Evolutionary conservation across 2,113 vertebrate genomes (phyloP).

Genomic region (Lophochroa leadbeateri): DNA sequence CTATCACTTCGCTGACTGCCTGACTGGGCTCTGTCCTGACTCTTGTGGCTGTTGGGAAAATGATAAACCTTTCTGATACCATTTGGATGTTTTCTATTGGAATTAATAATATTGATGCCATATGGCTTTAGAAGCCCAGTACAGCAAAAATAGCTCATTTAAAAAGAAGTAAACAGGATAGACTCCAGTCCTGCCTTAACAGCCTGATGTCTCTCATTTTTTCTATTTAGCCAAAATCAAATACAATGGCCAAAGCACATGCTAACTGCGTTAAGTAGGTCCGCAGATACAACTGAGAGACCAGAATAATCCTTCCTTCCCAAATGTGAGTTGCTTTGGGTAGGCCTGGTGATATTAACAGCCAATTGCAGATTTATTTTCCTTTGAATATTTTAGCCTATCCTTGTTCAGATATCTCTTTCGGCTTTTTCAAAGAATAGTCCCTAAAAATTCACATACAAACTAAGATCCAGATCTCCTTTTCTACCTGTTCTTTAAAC

Average conservation of each 20-base stretch:
- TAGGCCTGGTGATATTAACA: not conserved
- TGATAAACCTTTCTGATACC: not conserved
- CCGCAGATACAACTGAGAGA: not conserved
- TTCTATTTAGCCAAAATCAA: not conserved
- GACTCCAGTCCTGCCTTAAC: not conserved
- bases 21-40: not conserved
- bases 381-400: not conserved
- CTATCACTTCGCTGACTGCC: not conserved
- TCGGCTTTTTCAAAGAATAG: not conserved
- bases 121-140: not conserved
- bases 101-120: not conserved
- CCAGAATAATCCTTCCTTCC: not conserved
- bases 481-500: not conserved
- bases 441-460: not conserved
- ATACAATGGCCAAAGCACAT: fast-evolving
- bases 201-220: not conserved
- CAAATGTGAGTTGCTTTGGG: not conserved
- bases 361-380: not conserved
- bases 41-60: not conserved
- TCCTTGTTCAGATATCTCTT: not conserved
- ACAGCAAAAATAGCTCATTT: not conserved
- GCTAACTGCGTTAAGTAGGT: not conserved
- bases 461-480: not conserved
- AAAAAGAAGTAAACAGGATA: not conserved
- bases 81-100: not conserved